A percentile compares a stretch with the other conserved stretches of the same genome.
Conservation (phyloP, 2,797 vertebrate genomes). For the Lepus oiostolus region DNA sequence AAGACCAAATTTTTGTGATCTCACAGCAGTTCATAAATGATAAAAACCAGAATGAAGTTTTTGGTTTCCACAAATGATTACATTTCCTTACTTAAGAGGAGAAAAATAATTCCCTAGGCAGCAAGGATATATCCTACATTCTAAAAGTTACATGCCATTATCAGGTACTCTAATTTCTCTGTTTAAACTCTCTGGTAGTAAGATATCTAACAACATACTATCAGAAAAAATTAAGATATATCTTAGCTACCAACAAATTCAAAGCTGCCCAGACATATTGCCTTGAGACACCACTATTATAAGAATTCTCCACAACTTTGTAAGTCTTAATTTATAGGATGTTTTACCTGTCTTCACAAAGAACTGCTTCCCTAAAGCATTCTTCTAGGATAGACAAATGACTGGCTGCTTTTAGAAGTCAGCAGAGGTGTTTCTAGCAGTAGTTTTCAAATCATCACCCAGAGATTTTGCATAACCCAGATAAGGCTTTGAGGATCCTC, state of each 20-base stretch:
- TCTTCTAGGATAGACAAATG: background rate
- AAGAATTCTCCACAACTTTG: background rate
- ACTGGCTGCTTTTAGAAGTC: background rate
- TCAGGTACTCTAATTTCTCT: background rate
- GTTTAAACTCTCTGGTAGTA: conserved; percentile 15
- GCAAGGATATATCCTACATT: background rate
- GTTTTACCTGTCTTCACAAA: background rate
- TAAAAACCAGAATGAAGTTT: conserved; percentile 1
- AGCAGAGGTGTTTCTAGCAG: background rate
- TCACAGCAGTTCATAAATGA: background rate
- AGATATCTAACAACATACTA: background rate
- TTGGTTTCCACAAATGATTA: background rate
- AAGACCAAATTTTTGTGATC: background rate
- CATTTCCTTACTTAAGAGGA: conserved; percentile 5
- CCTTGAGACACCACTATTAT: background rate
- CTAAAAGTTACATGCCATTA: background rate
- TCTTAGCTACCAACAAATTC: background rate
- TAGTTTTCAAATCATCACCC: background rate
- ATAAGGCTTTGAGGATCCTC: background rate
- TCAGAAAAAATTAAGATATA: conserved; percentile 8
- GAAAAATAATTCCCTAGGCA: background rate
- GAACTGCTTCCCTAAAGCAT: background rate
- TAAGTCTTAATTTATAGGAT: background rate
- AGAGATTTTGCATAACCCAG: background rate
- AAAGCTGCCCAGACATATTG: background rate